A percentile compares a stretch with the other conserved stretches of the same genome.
Evolutionary conservation across 1,140 invertebrate species (phyloP).

Genomic region (Drosophila kohkoa): DNA sequence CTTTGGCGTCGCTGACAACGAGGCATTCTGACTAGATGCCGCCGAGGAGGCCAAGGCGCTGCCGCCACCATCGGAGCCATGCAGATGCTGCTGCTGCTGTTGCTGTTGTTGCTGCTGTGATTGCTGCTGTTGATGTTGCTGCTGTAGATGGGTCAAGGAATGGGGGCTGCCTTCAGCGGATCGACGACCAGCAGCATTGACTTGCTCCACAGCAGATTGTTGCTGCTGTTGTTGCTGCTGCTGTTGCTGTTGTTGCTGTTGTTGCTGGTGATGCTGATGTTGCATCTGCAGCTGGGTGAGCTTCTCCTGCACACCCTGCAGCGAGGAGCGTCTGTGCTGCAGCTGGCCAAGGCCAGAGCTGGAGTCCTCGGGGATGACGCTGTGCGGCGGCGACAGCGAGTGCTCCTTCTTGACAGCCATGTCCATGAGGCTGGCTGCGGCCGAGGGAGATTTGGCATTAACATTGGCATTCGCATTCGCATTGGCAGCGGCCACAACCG

Average conservation of each 20-base stretch:
- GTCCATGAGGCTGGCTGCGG: constrained; percentile 62
- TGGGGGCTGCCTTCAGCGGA: constrained; percentile 65
- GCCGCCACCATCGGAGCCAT: constrained; percentile 45
- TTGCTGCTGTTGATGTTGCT: constrained; percentile 55
- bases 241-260: constrained; percentile 64
- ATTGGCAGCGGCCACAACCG: constrained; percentile 69
- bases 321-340: constrained; percentile 64
- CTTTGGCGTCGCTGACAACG: constrained; percentile 68
- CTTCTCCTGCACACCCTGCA: constrained; percentile 81
- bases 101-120: constrained; percentile 51
- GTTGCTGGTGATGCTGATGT: constrained; percentile 77
- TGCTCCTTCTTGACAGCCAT: constrained; percentile 82
- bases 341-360: constrained; percentile 54
- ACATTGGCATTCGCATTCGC: constrained; percentile 51
- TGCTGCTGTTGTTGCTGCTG: constrained; percentile 47
- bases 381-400: constrained; percentile 71
- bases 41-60: constrained; percentile 65
- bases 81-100: constrained; percentile 49
- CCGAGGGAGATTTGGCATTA: constrained; percentile 72
- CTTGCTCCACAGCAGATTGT: constrained; percentile 30
- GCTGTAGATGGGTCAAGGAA: constrained; percentile 38
- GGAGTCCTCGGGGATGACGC: constrained; percentile 32
- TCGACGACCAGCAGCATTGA: constrained; percentile 56
- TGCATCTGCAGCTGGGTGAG: constrained; percentile 80
- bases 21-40: constrained; percentile 76